Base-by-base conservation (phyloP, 2,113 vertebrate genomes). In the Malurus alboscapulatus region DNA sequence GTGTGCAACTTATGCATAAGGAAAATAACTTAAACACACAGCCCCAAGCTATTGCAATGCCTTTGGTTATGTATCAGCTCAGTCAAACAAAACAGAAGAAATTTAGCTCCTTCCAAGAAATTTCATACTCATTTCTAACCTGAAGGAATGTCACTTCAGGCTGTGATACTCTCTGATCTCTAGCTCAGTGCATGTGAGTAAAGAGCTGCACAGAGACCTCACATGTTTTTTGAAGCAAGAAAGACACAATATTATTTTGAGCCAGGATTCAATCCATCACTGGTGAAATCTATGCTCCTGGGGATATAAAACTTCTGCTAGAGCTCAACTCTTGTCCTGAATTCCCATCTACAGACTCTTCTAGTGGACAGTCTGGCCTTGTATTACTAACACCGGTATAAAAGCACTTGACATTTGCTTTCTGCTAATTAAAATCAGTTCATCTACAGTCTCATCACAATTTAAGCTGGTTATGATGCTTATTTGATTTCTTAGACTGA, bases 161-260 rank as follows among this genome's bases (percentile, higher is more conserved):
- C 84, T 92, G 45, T 45, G 74, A 79, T 80, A 25, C 24, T 83
- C 74, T 92, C 89, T 94, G 86, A 95, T 94, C 67, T 91, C 42
- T n/a, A 53, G 58, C 48, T 91, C 53, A 58, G 13, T 48, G 34
- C 25, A 44, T 27, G 13, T 29, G 26, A 57, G n/a, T 34, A 81
- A 58, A 88, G 45, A 82, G 27, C 45, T 88, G 29, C 58, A 73
- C 12, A 44, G 36, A 90, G 78, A 83, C 54, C 63, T 80, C 59
- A 89, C 47, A 27, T 45, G 48, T 63, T 55, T 88, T 68, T 91
- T 75, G 50, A 79, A 61, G 65, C 12, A 75, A 63, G 30, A 92
- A 59, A 50, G 57, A 92, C 14, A 57, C 8, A 45, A 27, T 36
- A 40, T 55, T 87, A 16, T 68, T 82, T 58, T 51, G 32, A 89